These are phyloP conservation scores for Tetragnatha montana DNA, from an alignment of 2,888 invertebrate species.

Conservation along the genomic window DNA sequence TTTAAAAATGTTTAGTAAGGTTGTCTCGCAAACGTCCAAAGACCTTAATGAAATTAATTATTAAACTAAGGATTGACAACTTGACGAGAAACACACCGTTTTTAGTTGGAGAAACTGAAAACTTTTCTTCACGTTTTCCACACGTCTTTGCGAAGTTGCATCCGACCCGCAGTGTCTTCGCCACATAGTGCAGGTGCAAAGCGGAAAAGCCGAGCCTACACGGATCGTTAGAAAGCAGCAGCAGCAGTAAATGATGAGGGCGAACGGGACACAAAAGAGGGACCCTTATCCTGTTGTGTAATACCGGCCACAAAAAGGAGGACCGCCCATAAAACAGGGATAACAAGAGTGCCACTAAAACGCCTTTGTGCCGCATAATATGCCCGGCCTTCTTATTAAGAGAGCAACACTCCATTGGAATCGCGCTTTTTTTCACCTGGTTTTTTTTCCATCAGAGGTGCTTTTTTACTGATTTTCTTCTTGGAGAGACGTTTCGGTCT, in stretches of 20 bases:
- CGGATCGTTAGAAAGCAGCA: not conserved
- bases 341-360: slow-evolving; percentile 42
- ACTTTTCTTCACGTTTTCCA: too few species aligned
- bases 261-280: slow-evolving; percentile 8
- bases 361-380: slow-evolving; percentile 33
- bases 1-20: too few species aligned
- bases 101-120: too few species aligned
- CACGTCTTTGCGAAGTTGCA: too few species aligned
- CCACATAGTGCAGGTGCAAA: too few species aligned
- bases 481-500: not conserved
- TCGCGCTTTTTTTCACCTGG: not conserved
- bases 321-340: slow-evolving; percentile 52
- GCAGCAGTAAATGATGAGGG: slow-evolving; percentile 25
- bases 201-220: slow-evolving; percentile 10
- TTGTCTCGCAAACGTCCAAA: too few species aligned
- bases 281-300: slow-evolving; percentile 46
- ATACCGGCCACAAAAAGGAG: slow-evolving; percentile 48
- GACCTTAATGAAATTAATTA: too few species aligned
- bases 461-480: not conserved
- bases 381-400: slow-evolving; percentile 41
- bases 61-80: too few species aligned
- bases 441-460: not conserved
- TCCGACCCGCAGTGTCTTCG: too few species aligned
- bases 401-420: slow-evolving; percentile 19
- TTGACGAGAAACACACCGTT: too few species aligned